A percentile compares a stretch with the other conserved stretches of the same genome.
Conservation (phyloP, 2,888 invertebrate species). For the Apamea anceps region DNA sequence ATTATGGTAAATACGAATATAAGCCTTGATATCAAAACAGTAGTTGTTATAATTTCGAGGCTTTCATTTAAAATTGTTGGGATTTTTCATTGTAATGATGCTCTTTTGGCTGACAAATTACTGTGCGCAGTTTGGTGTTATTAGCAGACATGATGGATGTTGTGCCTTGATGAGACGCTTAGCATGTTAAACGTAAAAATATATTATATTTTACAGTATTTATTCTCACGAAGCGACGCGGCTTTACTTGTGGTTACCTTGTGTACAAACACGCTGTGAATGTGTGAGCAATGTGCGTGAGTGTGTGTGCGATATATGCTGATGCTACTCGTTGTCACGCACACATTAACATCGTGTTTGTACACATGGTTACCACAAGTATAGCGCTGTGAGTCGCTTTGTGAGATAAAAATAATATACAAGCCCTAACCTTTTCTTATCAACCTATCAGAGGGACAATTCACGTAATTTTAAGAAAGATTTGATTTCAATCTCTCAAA, state of each 20-base stretch:
- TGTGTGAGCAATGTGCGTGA: not conserved
- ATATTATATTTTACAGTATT: not conserved
- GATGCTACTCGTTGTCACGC: too few species aligned
- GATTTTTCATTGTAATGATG: not conserved
- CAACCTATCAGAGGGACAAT: not conserved
- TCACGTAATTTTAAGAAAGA: too few species aligned
- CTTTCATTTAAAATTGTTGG: not conserved
- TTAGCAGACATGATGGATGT: slow-evolving; percentile 17
- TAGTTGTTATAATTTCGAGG: too few species aligned
- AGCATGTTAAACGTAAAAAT: not conserved
- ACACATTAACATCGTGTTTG: too few species aligned
- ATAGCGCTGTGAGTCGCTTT: too few species aligned
- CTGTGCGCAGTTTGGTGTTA: not conserved
- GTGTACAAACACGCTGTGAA: not conserved
- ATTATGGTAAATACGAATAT: too few species aligned
- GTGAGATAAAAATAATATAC: too few species aligned
- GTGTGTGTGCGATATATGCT: too few species aligned
- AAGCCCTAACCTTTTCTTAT: not conserved
- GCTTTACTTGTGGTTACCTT: not conserved
- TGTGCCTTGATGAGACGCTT: not conserved
- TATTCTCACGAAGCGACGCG: not conserved
- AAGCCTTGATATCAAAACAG: too few species aligned
- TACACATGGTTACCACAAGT: too few species aligned
- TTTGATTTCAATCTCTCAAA: too few species aligned
- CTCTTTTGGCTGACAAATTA: slow-evolving; percentile 7